Base-by-base conservation (phyloP, 2,888 invertebrate genomes). In the Blomia tropicalis region DNA sequence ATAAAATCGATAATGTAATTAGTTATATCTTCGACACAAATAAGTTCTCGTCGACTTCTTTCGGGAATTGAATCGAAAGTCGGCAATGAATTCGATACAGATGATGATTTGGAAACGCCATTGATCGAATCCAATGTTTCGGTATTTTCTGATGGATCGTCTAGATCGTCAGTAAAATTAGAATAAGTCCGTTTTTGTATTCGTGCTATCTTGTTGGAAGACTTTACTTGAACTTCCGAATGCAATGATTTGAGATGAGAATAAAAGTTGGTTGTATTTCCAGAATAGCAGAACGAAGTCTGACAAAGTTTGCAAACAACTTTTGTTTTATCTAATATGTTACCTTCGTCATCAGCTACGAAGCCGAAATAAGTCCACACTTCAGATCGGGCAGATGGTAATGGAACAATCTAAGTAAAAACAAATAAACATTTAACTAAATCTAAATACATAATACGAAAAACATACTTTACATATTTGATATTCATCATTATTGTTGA, bases 181-280 rank as follows among this genome's bases (percentile, higher is more conserved):
- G 56, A 29, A 36, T 56, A 56, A n/a, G 56, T 19, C 23, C 56
- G 4, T 25, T 56, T 56, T 11, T 29, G 2, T 30, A 11, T 14
- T 19, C 56, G 56, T 22, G n/a, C 2, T n/a, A 11, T 56, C 29
- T 65, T 65, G 27, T 58, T 56, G 4, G 64, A 58, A 36, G 64
- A 60, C 23, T 44, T 31, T 4, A 62, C 58, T 32, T 64, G 62
- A n/a, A 59, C 62, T 43, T 65, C 65, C 23, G 63, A 64, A 58
- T 66, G 66, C 59, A 66, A 63, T 7, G 65, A 60, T 59, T 66
- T 66, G 11, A 66, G 36, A 58, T 66, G 66, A 4, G 63, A 63
- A 44, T 66, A 66, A 4, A 66, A 51, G 54, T 66, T 66, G 1
- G 66, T 66, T 11, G 66, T 66, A 23, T 66, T 66, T 17, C 66